A percentile compares a stretch with the other conserved stretches of the same genome.
phyloP scores from a whole-genome alignment of 2,113 vertebrate genomes.

The Eretmochelys imbricata region DNA sequence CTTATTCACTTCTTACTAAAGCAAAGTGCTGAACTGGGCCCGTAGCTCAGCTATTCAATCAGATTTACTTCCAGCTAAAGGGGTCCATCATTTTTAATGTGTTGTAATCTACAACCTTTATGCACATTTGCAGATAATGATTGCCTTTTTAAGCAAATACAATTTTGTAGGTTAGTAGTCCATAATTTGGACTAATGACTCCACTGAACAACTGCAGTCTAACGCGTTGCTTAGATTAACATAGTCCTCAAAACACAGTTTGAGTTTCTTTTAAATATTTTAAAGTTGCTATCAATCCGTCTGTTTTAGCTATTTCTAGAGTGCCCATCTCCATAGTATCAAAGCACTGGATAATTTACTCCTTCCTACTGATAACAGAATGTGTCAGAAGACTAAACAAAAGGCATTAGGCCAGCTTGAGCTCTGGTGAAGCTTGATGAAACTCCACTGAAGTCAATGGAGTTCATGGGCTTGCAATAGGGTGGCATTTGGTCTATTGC shows the following conservation, averaged over 20 bases:
- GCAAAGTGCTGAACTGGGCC: not conserved
- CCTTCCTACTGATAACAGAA: conserved; percentile 10
- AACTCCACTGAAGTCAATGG: rapidly evolving
- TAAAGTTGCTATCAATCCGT: not conserved
- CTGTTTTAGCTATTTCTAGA: not conserved
- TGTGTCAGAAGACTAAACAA: not conserved
- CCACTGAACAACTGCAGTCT: not conserved
- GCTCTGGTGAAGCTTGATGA: rapidly evolving
- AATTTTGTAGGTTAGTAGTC: conserved; percentile 50
- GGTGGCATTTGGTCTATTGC: not conserved
- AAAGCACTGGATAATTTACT: conserved; percentile 19
- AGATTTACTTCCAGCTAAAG: not conserved
- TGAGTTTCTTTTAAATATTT: conserved; percentile 60
- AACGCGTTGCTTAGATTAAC: conserved; percentile 46
- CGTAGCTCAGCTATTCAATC: not conserved
- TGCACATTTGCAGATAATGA: rapidly evolving
- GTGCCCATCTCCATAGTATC: conserved; percentile 44
- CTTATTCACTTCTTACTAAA: not conserved
- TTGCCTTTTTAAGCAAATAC: conserved; percentile 23
- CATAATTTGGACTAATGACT: conserved; percentile 36
- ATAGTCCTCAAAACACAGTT: conserved; percentile 28
- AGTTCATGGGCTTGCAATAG: not conserved
- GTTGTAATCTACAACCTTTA: not conserved
- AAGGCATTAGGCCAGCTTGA: not conserved
- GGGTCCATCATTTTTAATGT: not conserved